Evolutionary conservation across 2,888 invertebrate genomes (phyloP).

Genomic region (Pardosa pseudoannulata): DNA sequence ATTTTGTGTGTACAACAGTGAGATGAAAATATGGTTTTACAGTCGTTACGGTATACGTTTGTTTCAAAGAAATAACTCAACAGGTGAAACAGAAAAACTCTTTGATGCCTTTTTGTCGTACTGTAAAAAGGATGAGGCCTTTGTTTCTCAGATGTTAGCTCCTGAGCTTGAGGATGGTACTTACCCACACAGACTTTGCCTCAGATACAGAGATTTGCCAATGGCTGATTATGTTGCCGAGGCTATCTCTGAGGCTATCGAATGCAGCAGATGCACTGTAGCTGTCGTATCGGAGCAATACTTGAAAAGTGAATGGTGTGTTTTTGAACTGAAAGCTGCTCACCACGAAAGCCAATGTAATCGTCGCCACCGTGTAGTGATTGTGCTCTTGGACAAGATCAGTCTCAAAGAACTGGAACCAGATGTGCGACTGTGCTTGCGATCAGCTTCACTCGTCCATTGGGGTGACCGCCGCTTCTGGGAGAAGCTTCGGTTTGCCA

Average conservation of each 20-base stretch:
- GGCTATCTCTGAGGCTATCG: conserved; percentile 91
- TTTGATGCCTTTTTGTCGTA: conserved; percentile 95
- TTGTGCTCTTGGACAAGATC: conserved; percentile 89
- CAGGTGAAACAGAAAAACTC: conserved; percentile 84
- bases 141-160: conserved; percentile 89
- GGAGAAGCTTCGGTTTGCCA: conserved; percentile 91
- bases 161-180: conserved; percentile 85
- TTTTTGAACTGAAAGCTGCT: conserved; percentile 91
- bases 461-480: conserved; percentile 95
- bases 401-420: conserved; percentile 89
- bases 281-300: conserved; percentile 93
- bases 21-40: conserved; percentile 88
- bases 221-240: conserved; percentile 85
- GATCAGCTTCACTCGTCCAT: conserved; percentile 88
- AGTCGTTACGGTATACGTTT: conserved; percentile 88
- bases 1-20: conserved; percentile 86
- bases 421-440: conserved; percentile 90
- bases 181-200: conserved; percentile 89
- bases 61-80: conserved; percentile 84
- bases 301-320: conserved; percentile 93
- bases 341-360: conserved; percentile 83
- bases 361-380: conserved; percentile 80
- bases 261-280: conserved; percentile 89
- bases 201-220: conserved; percentile 92
- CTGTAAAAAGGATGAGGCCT: conserved; percentile 91